These are phyloP conservation scores for Antechinus flavipes DNA, from an alignment of 2,113 vertebrate species.

Conservation along the genomic window DNA sequence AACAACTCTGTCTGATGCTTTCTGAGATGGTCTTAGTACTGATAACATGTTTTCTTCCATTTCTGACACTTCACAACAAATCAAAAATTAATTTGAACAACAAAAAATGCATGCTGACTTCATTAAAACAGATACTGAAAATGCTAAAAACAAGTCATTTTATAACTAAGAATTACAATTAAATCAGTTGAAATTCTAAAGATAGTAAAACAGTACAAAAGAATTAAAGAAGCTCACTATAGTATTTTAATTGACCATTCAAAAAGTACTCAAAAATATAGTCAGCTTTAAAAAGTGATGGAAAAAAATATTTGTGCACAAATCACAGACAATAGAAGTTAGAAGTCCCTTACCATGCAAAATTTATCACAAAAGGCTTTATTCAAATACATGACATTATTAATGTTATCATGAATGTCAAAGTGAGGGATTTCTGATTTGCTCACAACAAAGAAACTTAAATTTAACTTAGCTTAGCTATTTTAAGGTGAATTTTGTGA, in stretches of 20 bases:
- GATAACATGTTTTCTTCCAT: slow-evolving; percentile 97
- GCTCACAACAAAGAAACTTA: slow-evolving; percentile 28
- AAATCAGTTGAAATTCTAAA: neutral
- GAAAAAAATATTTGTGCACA: slow-evolving; percentile 12
- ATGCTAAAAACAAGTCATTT: neutral
- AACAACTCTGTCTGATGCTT: slow-evolving; percentile 85
- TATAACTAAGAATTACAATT: neutral
- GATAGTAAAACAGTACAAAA: slow-evolving; percentile 24
- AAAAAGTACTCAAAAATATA: neutral
- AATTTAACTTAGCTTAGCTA: slow-evolving; percentile 13
- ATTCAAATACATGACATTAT: slow-evolving; percentile 20
- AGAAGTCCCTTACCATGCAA: neutral
- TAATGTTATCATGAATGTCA: neutral
- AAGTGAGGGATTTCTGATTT: neutral
- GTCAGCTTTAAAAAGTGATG: neutral
- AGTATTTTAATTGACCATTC: neutral
- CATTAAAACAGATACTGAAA: neutral
- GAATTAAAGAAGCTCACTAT: slow-evolving; percentile 2
- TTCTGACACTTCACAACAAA: slow-evolving; percentile 90
- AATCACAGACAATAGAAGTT: neutral
- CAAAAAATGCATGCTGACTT: neutral
- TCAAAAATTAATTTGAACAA: slow-evolving; percentile 35
- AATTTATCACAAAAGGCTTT: slow-evolving; percentile 1
- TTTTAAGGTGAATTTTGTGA: slow-evolving; percentile 36
- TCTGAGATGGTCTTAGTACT: slow-evolving; percentile 90